These are phyloP conservation scores for Gymnoscopelus microlampas DNA, from an alignment of 2,797 vertebrate genomes.

Conservation along the genomic window DNA sequence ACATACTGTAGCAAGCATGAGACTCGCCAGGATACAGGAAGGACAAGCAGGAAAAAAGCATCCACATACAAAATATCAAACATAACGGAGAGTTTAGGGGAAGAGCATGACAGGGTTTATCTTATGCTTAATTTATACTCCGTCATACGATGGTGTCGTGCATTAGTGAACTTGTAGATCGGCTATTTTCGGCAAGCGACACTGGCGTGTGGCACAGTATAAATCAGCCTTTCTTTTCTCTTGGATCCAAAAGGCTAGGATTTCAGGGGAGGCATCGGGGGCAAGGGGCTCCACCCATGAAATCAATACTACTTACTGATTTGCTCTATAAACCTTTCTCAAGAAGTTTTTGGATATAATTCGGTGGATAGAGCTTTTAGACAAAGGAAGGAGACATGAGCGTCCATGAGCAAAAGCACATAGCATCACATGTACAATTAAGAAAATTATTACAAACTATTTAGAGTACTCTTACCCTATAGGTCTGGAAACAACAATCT, in stretches of 20 bases:
- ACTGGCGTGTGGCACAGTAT: too few species aligned
- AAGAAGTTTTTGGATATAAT: conserved; percentile 90
- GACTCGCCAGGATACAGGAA: conserved; percentile 21
- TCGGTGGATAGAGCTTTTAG: conserved; percentile 84
- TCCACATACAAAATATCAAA: background rate
- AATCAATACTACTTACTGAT: conserved; percentile 86
- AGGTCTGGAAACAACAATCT: conserved; percentile 98
- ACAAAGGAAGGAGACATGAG: conserved; percentile 73
- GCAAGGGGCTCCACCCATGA: conserved; percentile 43
- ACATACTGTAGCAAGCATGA: conserved; percentile 31
- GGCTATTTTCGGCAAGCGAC: too few species aligned
- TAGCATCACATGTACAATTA: conserved; percentile 12
- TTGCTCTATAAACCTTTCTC: conserved; percentile 89
- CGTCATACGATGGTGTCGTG: too few species aligned
- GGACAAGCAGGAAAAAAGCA: conserved; percentile 19
- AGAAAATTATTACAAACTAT: background rate
- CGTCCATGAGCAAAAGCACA: conserved; percentile 45
- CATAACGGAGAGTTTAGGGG: background rate
- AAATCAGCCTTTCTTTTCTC: background rate
- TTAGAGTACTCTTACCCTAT: conserved; percentile 88
- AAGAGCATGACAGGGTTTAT: too few species aligned
- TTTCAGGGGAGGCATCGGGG: conserved; percentile 45
- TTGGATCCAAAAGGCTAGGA: conserved; percentile 30
- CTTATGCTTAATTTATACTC: too few species aligned
- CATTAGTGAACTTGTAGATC: too few species aligned